Evolutionary conservation across 2,113 vertebrate species (phyloP).

Genomic region (Toxostoma redivivum): DNA sequence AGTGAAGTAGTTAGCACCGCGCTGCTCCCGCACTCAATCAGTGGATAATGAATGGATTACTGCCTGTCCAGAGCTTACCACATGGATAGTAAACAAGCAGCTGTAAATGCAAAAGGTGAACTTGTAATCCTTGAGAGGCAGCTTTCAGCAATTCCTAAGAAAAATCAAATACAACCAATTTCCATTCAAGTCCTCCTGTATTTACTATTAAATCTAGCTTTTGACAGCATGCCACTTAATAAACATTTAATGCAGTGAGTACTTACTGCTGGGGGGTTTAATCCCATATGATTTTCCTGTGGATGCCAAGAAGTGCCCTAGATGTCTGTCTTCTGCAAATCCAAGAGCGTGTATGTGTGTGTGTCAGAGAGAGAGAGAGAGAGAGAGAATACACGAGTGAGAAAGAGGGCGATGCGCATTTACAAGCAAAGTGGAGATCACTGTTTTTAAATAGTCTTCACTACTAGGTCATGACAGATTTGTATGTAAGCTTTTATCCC

Average conservation of each 20-base stretch:
- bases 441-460: constrained; percentile 57
- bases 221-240: constrained; percentile 44
- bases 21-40: neutral
- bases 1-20: neutral
- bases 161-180: constrained; percentile 30
- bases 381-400: neutral
- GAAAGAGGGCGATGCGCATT: constrained; percentile 26
- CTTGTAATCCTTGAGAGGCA: constrained; percentile 2
- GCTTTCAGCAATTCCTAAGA: constrained; percentile 19
- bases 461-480: constrained; percentile 18
- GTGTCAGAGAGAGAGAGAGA: neutral
- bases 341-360: neutral
- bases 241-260: constrained; percentile 31
- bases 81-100: constrained; percentile 27
- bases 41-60: constrained; percentile 5
- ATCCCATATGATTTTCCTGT: constrained; percentile 27
- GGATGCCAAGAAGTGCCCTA: constrained; percentile 32
- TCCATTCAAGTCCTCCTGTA: neutral
- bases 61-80: constrained; percentile 11
- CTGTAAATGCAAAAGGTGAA: constrained; percentile 6
- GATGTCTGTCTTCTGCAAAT: constrained; percentile 39
- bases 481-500: constrained; percentile 2
- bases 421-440: constrained; percentile 48
- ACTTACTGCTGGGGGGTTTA: constrained; percentile 55
- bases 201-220: constrained; percentile 2